Conservation (phyloP, 2,797 vertebrate genomes). For the Ficedula albicollis region DNA sequence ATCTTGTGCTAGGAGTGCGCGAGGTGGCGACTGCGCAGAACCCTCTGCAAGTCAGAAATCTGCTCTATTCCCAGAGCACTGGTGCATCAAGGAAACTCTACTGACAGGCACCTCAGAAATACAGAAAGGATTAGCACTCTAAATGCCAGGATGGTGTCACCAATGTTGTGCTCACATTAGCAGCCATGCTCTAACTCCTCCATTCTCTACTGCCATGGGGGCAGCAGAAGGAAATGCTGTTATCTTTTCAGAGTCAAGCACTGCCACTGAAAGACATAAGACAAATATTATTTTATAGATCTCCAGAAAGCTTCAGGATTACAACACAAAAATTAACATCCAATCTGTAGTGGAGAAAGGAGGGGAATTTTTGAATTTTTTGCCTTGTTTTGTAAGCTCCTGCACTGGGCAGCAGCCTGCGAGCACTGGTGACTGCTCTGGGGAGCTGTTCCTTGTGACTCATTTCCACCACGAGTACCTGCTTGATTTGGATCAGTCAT, state of each 20-base stretch:
- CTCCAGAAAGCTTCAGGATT: neutral
- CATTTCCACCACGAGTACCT: neutral
- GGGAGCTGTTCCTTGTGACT: fast-evolving
- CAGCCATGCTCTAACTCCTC: neutral
- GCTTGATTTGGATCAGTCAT: neutral
- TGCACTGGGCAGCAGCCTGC: neutral
- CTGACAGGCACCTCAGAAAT: neutral
- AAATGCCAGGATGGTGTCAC: neutral
- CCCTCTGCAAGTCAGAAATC: neutral
- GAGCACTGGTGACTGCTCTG: neutral
- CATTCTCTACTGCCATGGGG: neutral
- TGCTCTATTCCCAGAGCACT: neutral
- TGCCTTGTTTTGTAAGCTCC: neutral
- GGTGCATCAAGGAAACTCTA: neutral
- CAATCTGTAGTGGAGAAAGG: neutral
- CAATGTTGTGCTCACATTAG: neutral
- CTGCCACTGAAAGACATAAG: neutral
- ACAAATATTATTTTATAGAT: neutral
- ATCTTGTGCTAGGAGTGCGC: neutral
- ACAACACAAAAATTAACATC: neutral
- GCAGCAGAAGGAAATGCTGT: neutral
- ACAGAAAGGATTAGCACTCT: neutral
- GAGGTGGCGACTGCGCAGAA: neutral
- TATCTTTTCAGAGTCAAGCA: neutral
- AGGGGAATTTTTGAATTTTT: neutral